Conservation (phyloP, 2,888 invertebrate genomes). For the Aelia acuminata region DNA sequence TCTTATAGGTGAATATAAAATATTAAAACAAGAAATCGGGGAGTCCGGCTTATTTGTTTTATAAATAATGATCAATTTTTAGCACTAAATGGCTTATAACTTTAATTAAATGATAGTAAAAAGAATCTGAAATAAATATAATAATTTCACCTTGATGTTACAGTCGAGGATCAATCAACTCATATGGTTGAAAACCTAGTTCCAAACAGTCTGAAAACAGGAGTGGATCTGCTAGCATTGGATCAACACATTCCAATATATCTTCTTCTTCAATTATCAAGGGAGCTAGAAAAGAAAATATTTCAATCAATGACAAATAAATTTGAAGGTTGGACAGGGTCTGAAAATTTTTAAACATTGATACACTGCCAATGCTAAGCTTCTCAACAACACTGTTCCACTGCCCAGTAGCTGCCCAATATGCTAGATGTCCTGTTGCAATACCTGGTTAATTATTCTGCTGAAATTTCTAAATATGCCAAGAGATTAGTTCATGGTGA, state of each 20-base stretch:
- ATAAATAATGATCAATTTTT: neutral
- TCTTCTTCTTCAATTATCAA: constrained; percentile 62
- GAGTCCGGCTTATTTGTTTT: neutral
- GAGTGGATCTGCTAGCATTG: constrained; percentile 62
- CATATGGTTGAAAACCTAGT: constrained; percentile 64
- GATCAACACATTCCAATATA: constrained; percentile 62
- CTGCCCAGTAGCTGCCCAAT: neutral
- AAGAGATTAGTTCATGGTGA: no score
- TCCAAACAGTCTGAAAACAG: constrained; percentile 64
- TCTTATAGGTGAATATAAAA: neutral
- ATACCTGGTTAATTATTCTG: no score
- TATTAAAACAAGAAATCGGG: neutral
- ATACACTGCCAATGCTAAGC: neutral
- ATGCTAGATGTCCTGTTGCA: no score
- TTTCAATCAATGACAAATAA: neutral
- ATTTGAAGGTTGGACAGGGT: neutral
- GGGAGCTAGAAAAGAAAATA: constrained; percentile 60
- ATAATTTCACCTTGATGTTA: constrained; percentile 45
- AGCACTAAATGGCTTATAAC: neutral
- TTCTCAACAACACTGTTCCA: neutral
- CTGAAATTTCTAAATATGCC: no score
- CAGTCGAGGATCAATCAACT: constrained; percentile 62
- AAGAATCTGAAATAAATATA: neutral
- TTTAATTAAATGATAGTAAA: neutral
- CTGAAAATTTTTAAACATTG: neutral